A percentile compares a stretch with the other conserved stretches of the same genome.
phyloP scores from a whole-genome alignment of 2,797 vertebrate genomes.

The Phrynocephalus forsythii region DNA sequence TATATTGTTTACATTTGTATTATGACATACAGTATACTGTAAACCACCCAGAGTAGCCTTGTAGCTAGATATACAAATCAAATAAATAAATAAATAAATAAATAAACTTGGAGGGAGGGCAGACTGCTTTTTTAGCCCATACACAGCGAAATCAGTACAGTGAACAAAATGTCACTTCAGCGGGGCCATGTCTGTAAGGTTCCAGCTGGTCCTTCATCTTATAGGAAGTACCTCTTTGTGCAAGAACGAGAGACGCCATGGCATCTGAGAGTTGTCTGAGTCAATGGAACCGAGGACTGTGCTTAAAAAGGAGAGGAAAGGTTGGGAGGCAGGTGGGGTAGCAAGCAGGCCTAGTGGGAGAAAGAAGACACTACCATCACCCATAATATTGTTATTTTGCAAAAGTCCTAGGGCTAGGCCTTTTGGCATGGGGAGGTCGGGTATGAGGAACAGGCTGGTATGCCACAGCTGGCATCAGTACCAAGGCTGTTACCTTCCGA shows the following conservation, averaged over 20 bases:
- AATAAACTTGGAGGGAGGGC: not conserved
- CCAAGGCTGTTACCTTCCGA: constrained; percentile 27
- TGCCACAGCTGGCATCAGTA: not conserved
- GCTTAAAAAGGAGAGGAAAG: not conserved
- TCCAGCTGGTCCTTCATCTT: not conserved
- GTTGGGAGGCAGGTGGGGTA: too few relatives aligned
- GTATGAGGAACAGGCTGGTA: not conserved
- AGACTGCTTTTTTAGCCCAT: not conserved
- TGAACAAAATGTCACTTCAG: not conserved
- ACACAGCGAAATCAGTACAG: not conserved
- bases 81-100: too few relatives aligned
- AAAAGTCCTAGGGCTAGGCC: not conserved
- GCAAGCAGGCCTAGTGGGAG: not conserved
- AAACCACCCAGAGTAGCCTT: too few relatives aligned
- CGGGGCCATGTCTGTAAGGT: not conserved
- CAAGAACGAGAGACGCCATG: not conserved
- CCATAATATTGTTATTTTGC: not conserved
- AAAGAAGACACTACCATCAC: not conserved
- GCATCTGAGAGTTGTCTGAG: not conserved
- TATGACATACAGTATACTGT: too few relatives aligned
- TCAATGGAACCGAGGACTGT: not conserved
- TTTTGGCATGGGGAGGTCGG: not conserved
- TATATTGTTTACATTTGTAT: too few relatives aligned
- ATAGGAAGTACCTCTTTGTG: not conserved
- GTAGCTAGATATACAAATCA: too few relatives aligned